Conservation (phyloP, 2,888 invertebrate genomes). For the Palloptera scutellata region DNA sequence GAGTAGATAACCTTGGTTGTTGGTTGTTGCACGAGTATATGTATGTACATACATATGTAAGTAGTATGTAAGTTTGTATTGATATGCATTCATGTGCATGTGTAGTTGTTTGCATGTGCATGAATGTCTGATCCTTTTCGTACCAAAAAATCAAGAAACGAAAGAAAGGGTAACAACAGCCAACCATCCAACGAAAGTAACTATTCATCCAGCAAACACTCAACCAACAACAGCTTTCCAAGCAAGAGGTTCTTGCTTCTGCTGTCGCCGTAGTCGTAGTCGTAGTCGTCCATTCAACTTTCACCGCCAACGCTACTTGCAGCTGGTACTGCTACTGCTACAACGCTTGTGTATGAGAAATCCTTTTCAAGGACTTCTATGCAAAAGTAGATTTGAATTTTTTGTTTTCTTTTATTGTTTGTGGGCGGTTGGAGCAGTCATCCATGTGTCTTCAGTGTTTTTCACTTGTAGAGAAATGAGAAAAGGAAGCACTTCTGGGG, state of each 20-base stretch:
- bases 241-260: neutral
- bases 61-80: neutral
- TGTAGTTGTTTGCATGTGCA: too few relatives aligned
- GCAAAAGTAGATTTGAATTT: neutral
- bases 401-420: slow-evolving; percentile 3
- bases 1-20: neutral
- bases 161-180: too few relatives aligned
- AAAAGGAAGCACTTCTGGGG: neutral
- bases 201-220: too few relatives aligned
- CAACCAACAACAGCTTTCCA: too few relatives aligned
- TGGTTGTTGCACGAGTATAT: neutral
- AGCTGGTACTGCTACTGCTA: neutral
- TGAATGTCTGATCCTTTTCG: too few relatives aligned
- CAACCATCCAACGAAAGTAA: too few relatives aligned
- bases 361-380: slow-evolving; percentile 3
- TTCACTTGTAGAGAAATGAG: neutral
- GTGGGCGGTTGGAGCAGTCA: neutral
- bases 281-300: slow-evolving; percentile 9
- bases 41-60: neutral
- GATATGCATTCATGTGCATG: too few relatives aligned
- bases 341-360: neutral
- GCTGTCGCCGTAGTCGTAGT: neutral
- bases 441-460: neutral
- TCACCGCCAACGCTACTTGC: neutral
- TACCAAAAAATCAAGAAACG: too few relatives aligned